These are phyloP conservation scores for Clarias fuscus DNA, from an alignment of 2,797 vertebrate species.

Conservation along the genomic window DNA sequence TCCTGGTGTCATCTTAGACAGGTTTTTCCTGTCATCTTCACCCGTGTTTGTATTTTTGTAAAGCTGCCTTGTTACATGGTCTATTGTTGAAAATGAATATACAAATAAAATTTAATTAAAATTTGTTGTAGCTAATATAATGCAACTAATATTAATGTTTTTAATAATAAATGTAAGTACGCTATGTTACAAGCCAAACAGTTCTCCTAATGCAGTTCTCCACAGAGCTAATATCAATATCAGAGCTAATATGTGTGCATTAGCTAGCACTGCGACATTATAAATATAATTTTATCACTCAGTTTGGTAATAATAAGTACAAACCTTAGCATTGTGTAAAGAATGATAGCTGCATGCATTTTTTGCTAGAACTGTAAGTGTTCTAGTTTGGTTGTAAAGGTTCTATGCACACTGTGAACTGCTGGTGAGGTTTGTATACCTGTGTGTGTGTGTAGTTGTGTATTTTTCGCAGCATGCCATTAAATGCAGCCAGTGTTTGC, in stretches of 20 bases:
- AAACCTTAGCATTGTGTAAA: neutral
- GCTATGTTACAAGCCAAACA: too few relatives aligned
- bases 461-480: slow-evolving; percentile 16
- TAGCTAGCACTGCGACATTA: neutral
- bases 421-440: slow-evolving; percentile 15
- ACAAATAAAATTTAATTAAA: too few relatives aligned
- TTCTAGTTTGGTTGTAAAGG: neutral
- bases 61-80: too few relatives aligned
- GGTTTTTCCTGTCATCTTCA: too few relatives aligned
- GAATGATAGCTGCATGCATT: neutral
- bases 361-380: neutral
- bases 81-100: too few relatives aligned
- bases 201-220: too few relatives aligned
- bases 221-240: neutral
- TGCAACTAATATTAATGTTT: neutral
- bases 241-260: too few relatives aligned
- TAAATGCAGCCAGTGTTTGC: slow-evolving; percentile 29
- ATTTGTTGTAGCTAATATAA: too few relatives aligned
- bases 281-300: neutral
- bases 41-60: too few relatives aligned
- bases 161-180: neutral
- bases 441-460: slow-evolving; percentile 42
- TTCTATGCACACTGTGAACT: slow-evolving; percentile 51
- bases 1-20: too few relatives aligned
- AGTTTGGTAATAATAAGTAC: neutral